Conservation (phyloP, 2,113 vertebrate genomes). For the Colaptes auratus region DNA sequence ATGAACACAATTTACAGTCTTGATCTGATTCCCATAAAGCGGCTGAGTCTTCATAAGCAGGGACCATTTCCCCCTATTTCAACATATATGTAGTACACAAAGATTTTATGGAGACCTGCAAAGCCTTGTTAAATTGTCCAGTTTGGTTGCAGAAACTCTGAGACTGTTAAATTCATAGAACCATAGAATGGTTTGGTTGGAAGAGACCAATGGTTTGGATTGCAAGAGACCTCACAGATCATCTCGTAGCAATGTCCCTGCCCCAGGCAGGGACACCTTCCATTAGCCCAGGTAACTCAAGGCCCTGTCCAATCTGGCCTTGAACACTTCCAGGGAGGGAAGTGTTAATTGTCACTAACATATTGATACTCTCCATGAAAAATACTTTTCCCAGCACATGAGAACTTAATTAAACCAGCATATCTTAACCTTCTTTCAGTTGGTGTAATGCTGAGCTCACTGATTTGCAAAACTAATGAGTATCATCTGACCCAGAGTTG, state of each 20-base stretch:
- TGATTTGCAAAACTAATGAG: constrained; percentile 48
- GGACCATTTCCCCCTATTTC: not conserved
- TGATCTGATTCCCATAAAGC: not conserved
- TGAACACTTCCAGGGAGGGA: too few relatives aligned
- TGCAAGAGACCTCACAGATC: too few relatives aligned
- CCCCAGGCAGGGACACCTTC: too few relatives aligned
- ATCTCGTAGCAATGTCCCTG: too few relatives aligned
- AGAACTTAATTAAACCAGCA: constrained; percentile 1
- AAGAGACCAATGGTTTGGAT: too few relatives aligned
- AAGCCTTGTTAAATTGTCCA: not conserved
- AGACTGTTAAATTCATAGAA: not conserved
- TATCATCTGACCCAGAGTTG: not conserved
- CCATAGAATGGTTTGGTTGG: too few relatives aligned
- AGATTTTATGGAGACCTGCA: not conserved
- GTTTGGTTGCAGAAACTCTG: not conserved
- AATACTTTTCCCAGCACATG: not conserved
- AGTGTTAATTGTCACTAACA: not conserved
- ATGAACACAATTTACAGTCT: not conserved
- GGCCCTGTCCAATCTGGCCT: too few relatives aligned
- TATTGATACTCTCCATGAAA: not conserved
- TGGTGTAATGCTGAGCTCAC: not conserved
- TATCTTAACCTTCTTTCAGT: constrained; percentile 4
- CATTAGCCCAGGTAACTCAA: too few relatives aligned
- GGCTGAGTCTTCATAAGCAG: not conserved
- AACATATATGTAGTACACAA: not conserved